Evolutionary conservation across 2,888 invertebrate genomes (phyloP), one percentile per base, ranked within the genome.

Genomic region (Bellardia bayeri): DNA sequence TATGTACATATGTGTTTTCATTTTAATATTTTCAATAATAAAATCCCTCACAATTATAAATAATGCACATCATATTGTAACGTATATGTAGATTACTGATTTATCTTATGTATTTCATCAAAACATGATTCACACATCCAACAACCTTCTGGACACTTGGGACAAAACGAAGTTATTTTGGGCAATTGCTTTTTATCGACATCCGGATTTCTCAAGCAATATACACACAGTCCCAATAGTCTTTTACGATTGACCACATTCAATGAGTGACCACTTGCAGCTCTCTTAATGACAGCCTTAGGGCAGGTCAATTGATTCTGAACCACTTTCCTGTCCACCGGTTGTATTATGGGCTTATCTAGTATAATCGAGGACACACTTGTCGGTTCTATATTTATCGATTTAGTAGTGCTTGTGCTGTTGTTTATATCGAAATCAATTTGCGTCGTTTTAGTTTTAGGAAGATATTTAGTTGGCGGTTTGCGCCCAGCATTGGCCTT

Each of bases 51-150:
- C 23, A 56, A 56, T 23, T 23, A 23, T 56, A 66, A 16, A 42
- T 30, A 66, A 66, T 6, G 8, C 3, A 63, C 16, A 30, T 6
- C 14, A 63, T 0, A 42, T 42, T 16, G 5, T 2, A 56, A n/a
- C n/a, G 9, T n/a, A 68, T 45, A 37, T 37, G 37, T 37, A 14
- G 40, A 58, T 58, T 54, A 45, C 8, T 40, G 1, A 61, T 64
- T 9, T 3, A 66, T 5, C 0, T 49, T 23, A 86, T 91, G 91
- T 2, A 86, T 69, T 23, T 82, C 64, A 82, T 91, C 91, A 75
- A 94, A 94, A 87, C 94, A 94, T 0, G 81, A 1, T 49, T 90
- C 91, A 85, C 94, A 94, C 89, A 94, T 93, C 94, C 94, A 94
- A 85, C 91, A 92, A 14, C 92, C 91, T 66, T 92, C 92, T 0